phyloP scores from a whole-genome alignment of 2,888 invertebrate species.

The Isoperla grammatica region DNA sequence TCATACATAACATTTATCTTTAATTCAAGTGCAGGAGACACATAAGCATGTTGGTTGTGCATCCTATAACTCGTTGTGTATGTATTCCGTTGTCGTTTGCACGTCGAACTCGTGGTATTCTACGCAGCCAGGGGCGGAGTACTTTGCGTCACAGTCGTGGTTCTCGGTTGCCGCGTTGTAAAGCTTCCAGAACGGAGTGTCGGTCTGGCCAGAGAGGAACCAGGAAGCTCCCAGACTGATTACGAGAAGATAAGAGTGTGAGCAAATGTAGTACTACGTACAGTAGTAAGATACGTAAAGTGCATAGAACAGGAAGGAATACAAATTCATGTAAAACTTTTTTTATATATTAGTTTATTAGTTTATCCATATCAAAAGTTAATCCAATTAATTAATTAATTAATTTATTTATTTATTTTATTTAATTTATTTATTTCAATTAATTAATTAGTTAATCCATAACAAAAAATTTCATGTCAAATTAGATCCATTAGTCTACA shows the following conservation, averaged over 20 bases:
- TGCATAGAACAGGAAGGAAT: too few species aligned
- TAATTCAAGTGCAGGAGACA: neutral
- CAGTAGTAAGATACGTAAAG: too few species aligned
- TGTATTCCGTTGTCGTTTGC: conserved; percentile 74
- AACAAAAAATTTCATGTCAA: too few species aligned
- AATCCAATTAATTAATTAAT: too few species aligned
- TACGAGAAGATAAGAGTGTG: conserved; percentile 16
- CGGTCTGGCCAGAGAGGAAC: conserved; percentile 66
- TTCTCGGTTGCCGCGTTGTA: conserved; percentile 69
- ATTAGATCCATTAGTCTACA: too few species aligned
- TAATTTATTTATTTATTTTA: too few species aligned
- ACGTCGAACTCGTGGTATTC: conserved; percentile 78
- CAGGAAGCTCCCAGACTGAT: conserved; percentile 68
- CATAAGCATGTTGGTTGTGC: neutral
- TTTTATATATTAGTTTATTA: too few species aligned
- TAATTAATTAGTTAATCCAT: too few species aligned
- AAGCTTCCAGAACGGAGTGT: conserved; percentile 71
- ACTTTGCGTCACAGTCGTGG: conserved; percentile 51
- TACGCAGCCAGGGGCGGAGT: conserved; percentile 46
- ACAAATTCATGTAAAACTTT: too few species aligned
- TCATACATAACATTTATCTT: too few species aligned
- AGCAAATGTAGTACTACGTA: neutral
- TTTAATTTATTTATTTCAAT: too few species aligned
- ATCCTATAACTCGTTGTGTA: conserved; percentile 63
- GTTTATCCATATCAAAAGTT: too few species aligned